Evolutionary conservation across 2,113 vertebrate genomes (phyloP).

Genomic region (Cephalopterus ornatus): DNA sequence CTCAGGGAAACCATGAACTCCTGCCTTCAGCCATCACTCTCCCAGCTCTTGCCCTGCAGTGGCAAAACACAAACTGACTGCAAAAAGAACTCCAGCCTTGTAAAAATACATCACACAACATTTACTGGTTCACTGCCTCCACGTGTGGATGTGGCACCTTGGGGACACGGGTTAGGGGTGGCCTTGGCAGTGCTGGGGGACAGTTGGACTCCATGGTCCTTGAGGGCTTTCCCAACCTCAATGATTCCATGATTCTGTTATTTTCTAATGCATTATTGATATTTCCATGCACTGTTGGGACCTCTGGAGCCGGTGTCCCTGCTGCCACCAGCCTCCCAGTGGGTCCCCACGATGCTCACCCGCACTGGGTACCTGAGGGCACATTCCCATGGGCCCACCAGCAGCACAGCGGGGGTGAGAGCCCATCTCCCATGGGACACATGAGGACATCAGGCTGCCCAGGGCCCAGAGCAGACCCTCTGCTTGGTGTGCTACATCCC

Average conservation of each 20-base stretch:
- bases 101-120: neutral
- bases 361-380: too few relatives aligned
- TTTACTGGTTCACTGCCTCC: rapidly evolving
- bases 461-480: neutral
- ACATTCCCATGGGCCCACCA: neutral
- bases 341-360: rapidly evolving
- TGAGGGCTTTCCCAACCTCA: neutral
- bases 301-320: rapidly evolving
- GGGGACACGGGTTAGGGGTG: neutral
- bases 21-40: neutral
- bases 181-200: neutral
- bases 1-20: neutral
- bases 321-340: neutral
- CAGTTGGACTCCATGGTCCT: rapidly evolving
- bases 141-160: neutral
- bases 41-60: neutral
- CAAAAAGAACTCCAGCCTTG: neutral
- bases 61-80: neutral
- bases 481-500: neutral
- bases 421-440: neutral
- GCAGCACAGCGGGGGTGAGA: neutral
- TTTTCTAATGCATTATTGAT: neutral
- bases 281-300: neutral
- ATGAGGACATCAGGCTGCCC: neutral
- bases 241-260: neutral